These are phyloP conservation scores for Drosophila lacertosa DNA, from an alignment of 1,140 invertebrate species.

Conservation along the genomic window DNA sequence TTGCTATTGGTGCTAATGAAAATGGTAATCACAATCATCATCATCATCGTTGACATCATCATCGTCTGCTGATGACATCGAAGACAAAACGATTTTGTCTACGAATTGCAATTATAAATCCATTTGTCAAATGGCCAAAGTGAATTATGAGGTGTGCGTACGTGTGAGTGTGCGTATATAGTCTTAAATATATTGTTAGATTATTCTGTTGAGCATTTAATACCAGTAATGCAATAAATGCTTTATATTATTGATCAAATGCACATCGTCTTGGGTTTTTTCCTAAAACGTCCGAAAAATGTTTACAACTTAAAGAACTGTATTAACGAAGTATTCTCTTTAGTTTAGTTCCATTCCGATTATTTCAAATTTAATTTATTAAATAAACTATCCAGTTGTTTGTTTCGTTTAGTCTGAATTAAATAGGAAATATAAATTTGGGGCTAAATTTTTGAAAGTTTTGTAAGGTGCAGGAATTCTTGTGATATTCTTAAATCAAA, in stretches of 20 bases:
- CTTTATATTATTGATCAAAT: slow-evolving; percentile 30
- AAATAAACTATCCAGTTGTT: too few relatives aligned
- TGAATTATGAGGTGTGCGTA: slow-evolving; percentile 41
- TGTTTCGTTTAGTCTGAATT: too few relatives aligned
- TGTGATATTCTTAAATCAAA: too few relatives aligned
- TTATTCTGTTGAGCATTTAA: slow-evolving; percentile 58
- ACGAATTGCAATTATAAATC: slow-evolving; percentile 73
- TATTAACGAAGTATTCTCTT: too few relatives aligned
- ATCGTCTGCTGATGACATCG: slow-evolving; percentile 18
- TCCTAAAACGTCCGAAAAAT: background rate
- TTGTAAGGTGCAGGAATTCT: too few relatives aligned
- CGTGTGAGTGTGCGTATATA: background rate
- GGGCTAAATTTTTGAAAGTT: too few relatives aligned
- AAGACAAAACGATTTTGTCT: slow-evolving; percentile 49
- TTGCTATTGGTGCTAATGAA: slow-evolving; percentile 9
- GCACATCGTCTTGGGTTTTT: background rate
- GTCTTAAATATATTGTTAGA: slow-evolving; percentile 35
- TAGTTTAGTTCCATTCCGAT: too few relatives aligned
- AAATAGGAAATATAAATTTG: too few relatives aligned
- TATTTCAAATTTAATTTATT: too few relatives aligned
- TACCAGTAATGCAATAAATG: slow-evolving; percentile 56
- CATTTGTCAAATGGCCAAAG: slow-evolving; percentile 72
- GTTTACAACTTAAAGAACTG: background rate
- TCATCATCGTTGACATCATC: slow-evolving; percentile 1
- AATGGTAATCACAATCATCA: slow-evolving; percentile 11